These are phyloP conservation scores for Drosophila tanythrix DNA, from an alignment of 2,888 invertebrate genomes.

Conservation along the genomic window DNA sequence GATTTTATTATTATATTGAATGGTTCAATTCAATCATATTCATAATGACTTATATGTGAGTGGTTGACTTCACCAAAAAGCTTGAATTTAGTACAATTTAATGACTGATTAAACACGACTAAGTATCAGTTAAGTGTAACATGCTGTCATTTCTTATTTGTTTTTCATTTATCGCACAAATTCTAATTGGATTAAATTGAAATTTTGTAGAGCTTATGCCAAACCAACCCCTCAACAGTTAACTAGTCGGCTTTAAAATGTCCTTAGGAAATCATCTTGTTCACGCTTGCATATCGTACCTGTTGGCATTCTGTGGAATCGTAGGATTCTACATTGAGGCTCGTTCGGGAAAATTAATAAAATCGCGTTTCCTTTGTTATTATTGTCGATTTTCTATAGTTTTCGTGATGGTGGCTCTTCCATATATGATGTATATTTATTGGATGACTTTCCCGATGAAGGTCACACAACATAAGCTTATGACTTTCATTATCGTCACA, in stretches of 20 bases:
- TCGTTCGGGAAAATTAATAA: neutral
- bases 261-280: conserved; percentile 5
- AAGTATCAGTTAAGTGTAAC: neutral
- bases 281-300: conserved; percentile 14
- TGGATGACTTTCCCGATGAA: neutral
- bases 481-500: neutral
- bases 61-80: neutral
- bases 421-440: neutral
- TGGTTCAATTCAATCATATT: neutral
- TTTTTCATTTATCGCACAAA: neutral
- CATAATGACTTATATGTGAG: neutral
- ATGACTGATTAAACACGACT: neutral
- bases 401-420: neutral
- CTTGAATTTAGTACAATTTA: neutral
- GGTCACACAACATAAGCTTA: neutral
- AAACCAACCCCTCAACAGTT: neutral
- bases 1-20: neutral
- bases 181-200: neutral
- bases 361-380: neutral
- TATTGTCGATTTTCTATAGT: conserved; percentile 4
- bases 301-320: conserved; percentile 13
- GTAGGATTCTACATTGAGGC: conserved; percentile 12
- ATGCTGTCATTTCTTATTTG: conserved; percentile 2
- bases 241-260: neutral
- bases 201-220: neutral